Evolutionary conservation across 2,113 vertebrate genomes (phyloP), one percentile per base, ranked within the genome.

Genomic region (Tetraodon nigroviridis): DNA sequence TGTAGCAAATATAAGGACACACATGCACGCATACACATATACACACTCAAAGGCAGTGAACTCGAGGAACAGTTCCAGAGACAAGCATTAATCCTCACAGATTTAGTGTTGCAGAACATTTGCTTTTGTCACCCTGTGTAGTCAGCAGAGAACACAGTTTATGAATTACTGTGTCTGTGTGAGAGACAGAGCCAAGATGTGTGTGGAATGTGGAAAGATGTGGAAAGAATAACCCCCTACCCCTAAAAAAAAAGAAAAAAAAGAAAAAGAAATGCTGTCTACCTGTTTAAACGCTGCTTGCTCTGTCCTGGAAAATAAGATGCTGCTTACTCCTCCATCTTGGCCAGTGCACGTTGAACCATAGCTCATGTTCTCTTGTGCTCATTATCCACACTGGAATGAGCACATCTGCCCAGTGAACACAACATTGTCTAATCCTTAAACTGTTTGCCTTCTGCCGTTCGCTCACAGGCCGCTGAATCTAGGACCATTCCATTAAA

Each of bases 101-200:
- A 88, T 87, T 82, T 81, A 79, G 73, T 82, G 71, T 76, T 71
- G 76, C 76, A 79, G 71, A 75, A 85, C 79, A 84, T 85, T 85
- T 83, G 72, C 79, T 85, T 87, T 88, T 87, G 84, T 86, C 84
- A 87, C 79, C 71, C 67, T 67, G 69, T 69, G 84, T 81, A 84
- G 84, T 79, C 78, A 78, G 75, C 60, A 67, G 46, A 69, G 57
- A 82, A 71, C 74, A 71, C 75, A 75, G 74, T 80, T 78, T 84
- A 85, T 80, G 68, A 82, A 81, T 85, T 76, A 79, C 54, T 75
- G 64, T 32, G 29, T 32, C 8, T 32, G 6, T 32, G 29, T 32
- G 22, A 24, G 22, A 24, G 22, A 24, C 22, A 24, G 2, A 24
- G 22, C 22, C 22, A 24, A 24, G 22, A 24, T 53, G 45, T 10